These are phyloP conservation scores for Eustalomyia histrio DNA, from an alignment of 2,888 invertebrate species.

Conservation along the genomic window DNA sequence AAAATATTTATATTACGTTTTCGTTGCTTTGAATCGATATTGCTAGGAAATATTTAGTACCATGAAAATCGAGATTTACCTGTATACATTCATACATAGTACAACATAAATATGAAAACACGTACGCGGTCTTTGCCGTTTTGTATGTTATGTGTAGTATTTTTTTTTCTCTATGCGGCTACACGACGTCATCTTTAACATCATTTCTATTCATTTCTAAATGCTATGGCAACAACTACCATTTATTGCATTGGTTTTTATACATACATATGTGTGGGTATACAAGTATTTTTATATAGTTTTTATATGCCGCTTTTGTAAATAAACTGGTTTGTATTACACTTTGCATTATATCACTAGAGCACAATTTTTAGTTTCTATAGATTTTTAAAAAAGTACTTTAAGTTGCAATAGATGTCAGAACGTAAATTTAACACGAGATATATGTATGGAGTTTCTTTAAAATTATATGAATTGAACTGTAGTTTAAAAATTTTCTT, in stretches of 20 bases:
- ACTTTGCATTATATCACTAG: background rate
- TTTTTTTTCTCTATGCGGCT: slow-evolving; percentile 17
- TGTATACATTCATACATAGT: background rate
- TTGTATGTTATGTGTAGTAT: background rate
- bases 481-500: no score
- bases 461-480: no score
- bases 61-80: no score
- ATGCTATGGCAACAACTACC: background rate
- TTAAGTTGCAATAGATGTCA: no score
- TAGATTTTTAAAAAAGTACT: no score
- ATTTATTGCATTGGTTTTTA: background rate
- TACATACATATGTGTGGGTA: background rate
- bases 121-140: slow-evolving; percentile 26
- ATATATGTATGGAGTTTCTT: no score
- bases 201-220: slow-evolving; percentile 41
- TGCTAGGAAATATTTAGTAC: no score
- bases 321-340: background rate
- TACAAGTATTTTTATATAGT: background rate
- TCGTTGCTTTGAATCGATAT: no score
- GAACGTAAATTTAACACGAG: no score
- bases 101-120: slow-evolving; percentile 57
- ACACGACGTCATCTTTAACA: slow-evolving; percentile 28
- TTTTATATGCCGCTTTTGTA: background rate
- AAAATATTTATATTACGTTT: no score
- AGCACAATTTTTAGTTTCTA: no score